phyloP scores from a whole-genome alignment of 2,797 vertebrate genomes.

The Fistularia commersonii region DNA sequence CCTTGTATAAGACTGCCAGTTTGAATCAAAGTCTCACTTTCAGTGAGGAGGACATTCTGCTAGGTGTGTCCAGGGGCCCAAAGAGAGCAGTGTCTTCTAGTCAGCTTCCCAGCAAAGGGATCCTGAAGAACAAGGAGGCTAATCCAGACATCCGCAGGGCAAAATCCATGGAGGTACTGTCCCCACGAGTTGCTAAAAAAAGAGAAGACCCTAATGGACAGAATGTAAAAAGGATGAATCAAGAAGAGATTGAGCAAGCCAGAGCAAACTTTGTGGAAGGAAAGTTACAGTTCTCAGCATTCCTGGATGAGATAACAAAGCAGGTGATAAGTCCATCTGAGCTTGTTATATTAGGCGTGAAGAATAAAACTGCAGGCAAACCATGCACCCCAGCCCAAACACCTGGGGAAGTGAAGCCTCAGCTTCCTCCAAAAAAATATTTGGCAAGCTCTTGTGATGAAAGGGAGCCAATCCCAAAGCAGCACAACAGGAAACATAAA shows the following conservation, averaged over 20 bases:
- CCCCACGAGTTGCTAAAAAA: conserved; percentile 59
- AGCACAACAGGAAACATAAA: conserved; percentile 34
- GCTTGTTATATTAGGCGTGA: conserved; percentile 72
- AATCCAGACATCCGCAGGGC: conserved; percentile 71
- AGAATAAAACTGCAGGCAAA: conserved; percentile 28
- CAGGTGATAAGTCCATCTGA: conserved; percentile 79
- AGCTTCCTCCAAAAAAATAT: conserved; percentile 64
- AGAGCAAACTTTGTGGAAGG: conserved; percentile 64
- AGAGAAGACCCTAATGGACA: conserved; percentile 30
- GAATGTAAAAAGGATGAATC: conserved; percentile 37
- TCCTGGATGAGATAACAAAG: conserved; percentile 83
- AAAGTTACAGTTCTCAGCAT: conserved; percentile 81
- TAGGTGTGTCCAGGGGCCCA: conserved; percentile 50
- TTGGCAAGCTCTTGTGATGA: conserved; percentile 35
- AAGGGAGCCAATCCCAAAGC: conserved; percentile 28
- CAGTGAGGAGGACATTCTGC: conserved; percentile 57
- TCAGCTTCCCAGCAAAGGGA: conserved; percentile 75
- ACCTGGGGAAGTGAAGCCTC: conserved; percentile 49
- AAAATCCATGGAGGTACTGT: conserved; percentile 81
- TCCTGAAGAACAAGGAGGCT: conserved; percentile 74
- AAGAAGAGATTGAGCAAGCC: conserved; percentile 39
- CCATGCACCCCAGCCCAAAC: conserved; percentile 7
- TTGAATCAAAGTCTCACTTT: conserved; percentile 69
- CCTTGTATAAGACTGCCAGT: conserved; percentile 70
- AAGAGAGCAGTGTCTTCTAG: conserved; percentile 67